Evolutionary conservation across 2,888 invertebrate species (phyloP).

Genomic region (Elysia crispata): DNA sequence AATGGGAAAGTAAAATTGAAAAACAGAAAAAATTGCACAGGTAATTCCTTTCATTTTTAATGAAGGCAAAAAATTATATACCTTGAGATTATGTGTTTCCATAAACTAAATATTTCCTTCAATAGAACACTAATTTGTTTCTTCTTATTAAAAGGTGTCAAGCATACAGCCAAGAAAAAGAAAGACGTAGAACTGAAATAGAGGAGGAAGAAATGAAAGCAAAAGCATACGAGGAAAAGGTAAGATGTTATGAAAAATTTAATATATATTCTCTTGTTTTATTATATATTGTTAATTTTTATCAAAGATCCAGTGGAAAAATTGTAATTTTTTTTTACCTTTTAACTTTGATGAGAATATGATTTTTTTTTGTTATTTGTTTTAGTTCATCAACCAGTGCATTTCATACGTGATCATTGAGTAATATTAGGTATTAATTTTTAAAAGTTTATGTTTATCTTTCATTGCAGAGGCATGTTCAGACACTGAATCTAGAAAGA

Average conservation of each 20-base stretch:
- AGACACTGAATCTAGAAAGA: constrained; percentile 58
- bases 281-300: too few species aligned
- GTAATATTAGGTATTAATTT: neutral
- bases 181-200: constrained; percentile 23
- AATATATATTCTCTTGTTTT: neutral
- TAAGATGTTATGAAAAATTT: constrained; percentile 12
- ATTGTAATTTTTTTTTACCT: neutral
- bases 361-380: too few species aligned
- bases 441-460: neutral
- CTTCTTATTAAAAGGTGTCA: too few species aligned
- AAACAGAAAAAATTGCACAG: too few species aligned
- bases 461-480: constrained; percentile 58
- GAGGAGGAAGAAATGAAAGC: constrained; percentile 62
- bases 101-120: too few species aligned
- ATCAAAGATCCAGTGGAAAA: neutral
- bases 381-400: too few species aligned
- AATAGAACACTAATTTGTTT: too few species aligned
- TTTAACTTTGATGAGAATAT: neutral
- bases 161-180: neutral
- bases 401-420: too few species aligned
- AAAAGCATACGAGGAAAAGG: constrained; percentile 53
- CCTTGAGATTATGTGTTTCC: too few species aligned
- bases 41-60: too few species aligned
- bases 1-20: too few species aligned
- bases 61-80: too few species aligned